Evolutionary conservation across 2,888 invertebrate genomes (phyloP).

Genomic region (Catocala fraxini): DNA sequence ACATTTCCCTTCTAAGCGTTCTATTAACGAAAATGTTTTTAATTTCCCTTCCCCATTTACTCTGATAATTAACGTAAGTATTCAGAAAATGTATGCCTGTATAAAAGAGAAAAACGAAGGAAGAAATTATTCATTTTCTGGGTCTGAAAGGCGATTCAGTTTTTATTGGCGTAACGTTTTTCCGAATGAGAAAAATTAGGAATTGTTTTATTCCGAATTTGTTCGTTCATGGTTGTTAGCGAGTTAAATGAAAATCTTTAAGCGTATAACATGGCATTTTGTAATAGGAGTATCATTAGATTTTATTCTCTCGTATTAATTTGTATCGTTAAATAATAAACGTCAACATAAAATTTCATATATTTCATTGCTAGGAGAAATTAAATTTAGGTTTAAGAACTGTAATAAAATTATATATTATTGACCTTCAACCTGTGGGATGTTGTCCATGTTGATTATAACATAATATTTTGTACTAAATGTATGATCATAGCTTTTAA

Average conservation of each 20-base stretch:
- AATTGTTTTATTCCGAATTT: slow-evolving; percentile 14
- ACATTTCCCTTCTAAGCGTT: slow-evolving; percentile 16
- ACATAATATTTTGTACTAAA: too few species aligned
- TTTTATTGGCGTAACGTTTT: slow-evolving; percentile 33
- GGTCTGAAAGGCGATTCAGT: slow-evolving; percentile 18
- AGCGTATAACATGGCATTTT: neutral
- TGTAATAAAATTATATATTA: too few species aligned
- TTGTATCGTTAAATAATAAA: neutral
- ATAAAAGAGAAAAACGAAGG: slow-evolving; percentile 27
- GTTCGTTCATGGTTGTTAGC: slow-evolving; percentile 6
- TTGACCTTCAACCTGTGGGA: too few species aligned
- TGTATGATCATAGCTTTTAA: too few species aligned
- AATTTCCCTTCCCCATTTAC: slow-evolving; percentile 44
- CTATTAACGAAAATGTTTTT: slow-evolving; percentile 40
- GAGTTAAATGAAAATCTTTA: slow-evolving; percentile 4
- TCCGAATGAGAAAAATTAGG: slow-evolving; percentile 25
- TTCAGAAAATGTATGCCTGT: slow-evolving; percentile 32
- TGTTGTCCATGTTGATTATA: too few species aligned
- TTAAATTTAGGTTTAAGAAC: too few species aligned
- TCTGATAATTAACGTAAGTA: slow-evolving; percentile 28
- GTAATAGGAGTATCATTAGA: neutral
- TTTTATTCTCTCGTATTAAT: neutral
- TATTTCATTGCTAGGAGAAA: too few species aligned
- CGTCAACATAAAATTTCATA: too few species aligned
- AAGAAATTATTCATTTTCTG: slow-evolving; percentile 41